A percentile compares a stretch with the other conserved stretches of the same genome.
These are phyloP conservation scores for Thinocorus orbignyianus DNA, from an alignment of 2,113 vertebrate species.

Conservation along the genomic window DNA sequence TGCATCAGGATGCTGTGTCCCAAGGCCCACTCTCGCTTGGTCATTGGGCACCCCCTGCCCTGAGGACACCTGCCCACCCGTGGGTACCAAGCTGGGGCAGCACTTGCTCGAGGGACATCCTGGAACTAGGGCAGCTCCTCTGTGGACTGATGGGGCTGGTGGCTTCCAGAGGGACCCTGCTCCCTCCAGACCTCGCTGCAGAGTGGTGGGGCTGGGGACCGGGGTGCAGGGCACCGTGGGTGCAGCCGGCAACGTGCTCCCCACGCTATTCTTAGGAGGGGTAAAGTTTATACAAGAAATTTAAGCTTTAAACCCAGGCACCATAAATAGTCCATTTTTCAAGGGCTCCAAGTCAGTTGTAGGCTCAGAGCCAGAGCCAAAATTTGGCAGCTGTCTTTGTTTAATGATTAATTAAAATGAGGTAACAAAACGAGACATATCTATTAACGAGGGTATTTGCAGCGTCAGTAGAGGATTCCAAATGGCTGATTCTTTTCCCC, in stretches of 20 bases:
- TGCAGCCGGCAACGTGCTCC: not conserved
- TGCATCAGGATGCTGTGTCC: not conserved
- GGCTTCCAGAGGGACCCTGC: fast-evolving
- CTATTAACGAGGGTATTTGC: conserved; percentile 73
- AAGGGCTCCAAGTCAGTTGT: conserved; percentile 67
- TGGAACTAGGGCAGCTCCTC: fast-evolving
- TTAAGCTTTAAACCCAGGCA: conserved; percentile 72
- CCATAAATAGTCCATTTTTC: conserved; percentile 77
- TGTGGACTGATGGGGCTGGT: fast-evolving
- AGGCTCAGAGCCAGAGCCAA: conserved; percentile 62
- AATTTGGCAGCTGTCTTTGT: conserved; percentile 75
- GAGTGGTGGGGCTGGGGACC: not conserved
- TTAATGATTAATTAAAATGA: conserved; percentile 77
- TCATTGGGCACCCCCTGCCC: fast-evolving
- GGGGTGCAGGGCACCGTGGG: not conserved
- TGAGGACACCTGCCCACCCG: not conserved
- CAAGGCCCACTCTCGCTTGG: no score
- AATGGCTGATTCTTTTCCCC: conserved; percentile 59
- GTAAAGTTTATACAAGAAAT: conserved; percentile 71
- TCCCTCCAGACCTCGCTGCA: not conserved
- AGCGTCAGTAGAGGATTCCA: conserved; percentile 72
- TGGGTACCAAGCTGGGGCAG: fast-evolving
- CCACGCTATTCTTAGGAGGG: conserved; percentile 58
- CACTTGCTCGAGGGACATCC: not conserved
- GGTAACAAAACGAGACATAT: conserved; percentile 74